Evolutionary conservation across 2,797 vertebrate genomes (phyloP).

Genomic region (Pangasius sanitwongsei): DNA sequence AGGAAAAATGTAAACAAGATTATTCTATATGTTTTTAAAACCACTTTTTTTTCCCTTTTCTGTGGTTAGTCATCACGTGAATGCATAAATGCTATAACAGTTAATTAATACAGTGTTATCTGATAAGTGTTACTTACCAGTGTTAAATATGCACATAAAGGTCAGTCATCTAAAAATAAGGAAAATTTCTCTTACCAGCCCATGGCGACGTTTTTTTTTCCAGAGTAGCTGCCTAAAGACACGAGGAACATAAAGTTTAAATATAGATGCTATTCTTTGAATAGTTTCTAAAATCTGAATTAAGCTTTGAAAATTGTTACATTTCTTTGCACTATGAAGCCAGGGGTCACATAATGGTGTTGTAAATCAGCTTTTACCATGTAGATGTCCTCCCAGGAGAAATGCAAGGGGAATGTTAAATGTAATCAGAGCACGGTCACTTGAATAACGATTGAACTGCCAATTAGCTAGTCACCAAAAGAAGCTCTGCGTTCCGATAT

Average conservation of each 20-base stretch:
- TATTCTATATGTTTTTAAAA: not conserved
- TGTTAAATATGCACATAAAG: not conserved
- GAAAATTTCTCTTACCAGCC: not conserved
- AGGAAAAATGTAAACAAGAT: not conserved
- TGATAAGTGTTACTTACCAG: not conserved
- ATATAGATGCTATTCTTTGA: not conserved
- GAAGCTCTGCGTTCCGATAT: not conserved
- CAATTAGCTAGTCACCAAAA: not conserved
- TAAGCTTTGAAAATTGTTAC: not conserved
- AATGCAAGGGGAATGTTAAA: not conserved
- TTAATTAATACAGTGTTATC: not conserved
- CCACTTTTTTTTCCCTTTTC: not conserved
- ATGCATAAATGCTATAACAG: not conserved
- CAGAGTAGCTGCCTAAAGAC: not conserved
- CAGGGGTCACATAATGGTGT: not conserved
- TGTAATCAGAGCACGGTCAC: conserved; percentile 15
- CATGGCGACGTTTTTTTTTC: not conserved
- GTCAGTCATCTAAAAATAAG: not conserved
- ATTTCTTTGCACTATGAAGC: not conserved
- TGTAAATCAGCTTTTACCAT: not conserved
- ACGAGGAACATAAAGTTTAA: not conserved
- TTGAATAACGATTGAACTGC: conserved; percentile 16
- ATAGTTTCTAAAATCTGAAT: not conserved
- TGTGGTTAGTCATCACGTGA: not conserved
- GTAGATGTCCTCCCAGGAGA: not conserved